phyloP scores from a whole-genome alignment of 1,140 invertebrate species.

The Dinothrombium tinctorium region DNA sequence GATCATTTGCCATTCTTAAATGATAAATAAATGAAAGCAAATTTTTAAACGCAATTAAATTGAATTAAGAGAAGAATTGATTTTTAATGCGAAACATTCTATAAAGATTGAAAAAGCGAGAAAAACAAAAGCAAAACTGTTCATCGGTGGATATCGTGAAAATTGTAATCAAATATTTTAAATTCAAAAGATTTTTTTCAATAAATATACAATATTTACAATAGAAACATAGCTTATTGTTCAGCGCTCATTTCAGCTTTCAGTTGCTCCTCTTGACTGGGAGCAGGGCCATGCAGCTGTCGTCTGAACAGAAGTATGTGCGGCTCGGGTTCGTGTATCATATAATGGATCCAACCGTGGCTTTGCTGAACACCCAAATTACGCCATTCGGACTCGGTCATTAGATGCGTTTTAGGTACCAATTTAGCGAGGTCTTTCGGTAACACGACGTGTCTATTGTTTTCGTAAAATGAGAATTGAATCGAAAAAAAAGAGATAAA shows the following conservation, averaged over 20 bases:
- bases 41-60: too few relatives aligned
- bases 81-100: too few relatives aligned
- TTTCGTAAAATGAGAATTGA: too few relatives aligned
- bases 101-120: too few relatives aligned
- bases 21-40: too few relatives aligned
- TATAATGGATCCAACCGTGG: constrained; percentile 82
- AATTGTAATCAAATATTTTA: too few relatives aligned
- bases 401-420: constrained; percentile 66
- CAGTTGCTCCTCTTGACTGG: constrained; percentile 16
- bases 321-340: constrained; percentile 58
- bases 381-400: constrained; percentile 78
- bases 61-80: too few relatives aligned
- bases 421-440: constrained; percentile 70
- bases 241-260: constrained; percentile 1
- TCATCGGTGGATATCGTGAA: too few relatives aligned
- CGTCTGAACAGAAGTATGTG: constrained; percentile 24
- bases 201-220: too few relatives aligned
- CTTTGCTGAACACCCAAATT: constrained; percentile 75
- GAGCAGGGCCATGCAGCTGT: constrained; percentile 13
- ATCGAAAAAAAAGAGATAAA: constrained; percentile 6
- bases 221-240: not conserved
- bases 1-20: too few relatives aligned
- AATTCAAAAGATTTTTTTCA: too few relatives aligned
- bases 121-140: too few relatives aligned
- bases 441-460: constrained; percentile 79